Conservation (phyloP, 2,113 vertebrate genomes). For the Barnardius zonarius region DNA sequence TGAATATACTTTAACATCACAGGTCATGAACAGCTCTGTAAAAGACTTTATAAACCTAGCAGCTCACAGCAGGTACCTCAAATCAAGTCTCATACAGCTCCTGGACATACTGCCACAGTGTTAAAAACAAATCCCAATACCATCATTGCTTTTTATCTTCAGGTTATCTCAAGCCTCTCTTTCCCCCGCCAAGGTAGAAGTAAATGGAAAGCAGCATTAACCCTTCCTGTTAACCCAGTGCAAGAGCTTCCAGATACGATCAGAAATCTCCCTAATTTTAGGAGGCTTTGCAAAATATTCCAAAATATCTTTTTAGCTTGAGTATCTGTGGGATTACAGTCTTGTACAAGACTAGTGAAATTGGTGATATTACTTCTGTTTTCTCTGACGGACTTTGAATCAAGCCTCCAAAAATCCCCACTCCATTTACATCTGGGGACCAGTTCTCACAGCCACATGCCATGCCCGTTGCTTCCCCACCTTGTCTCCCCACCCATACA, state of each 20-base stretch:
- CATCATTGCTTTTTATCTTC: slow-evolving; percentile 19
- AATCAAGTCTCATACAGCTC: not conserved
- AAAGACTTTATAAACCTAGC: slow-evolving; percentile 1
- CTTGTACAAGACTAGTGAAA: not conserved
- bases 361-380: not conserved
- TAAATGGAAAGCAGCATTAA: slow-evolving; percentile 16
- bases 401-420: not conserved
- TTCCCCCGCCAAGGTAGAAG: not conserved
- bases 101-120: not conserved
- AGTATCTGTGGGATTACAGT: not conserved
- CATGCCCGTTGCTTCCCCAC: not conserved
- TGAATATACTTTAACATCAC: not conserved
- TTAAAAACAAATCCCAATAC: slow-evolving; percentile 34
- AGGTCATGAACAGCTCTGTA: not conserved
- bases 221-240: not conserved
- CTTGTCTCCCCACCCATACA: not conserved
- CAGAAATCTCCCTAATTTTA: slow-evolving; percentile 8
- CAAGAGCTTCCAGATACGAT: not conserved
- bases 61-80: not conserved
- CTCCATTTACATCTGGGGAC: not conserved
- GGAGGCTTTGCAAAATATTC: not conserved
- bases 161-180: not conserved
- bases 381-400: not conserved
- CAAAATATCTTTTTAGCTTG: not conserved
- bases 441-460: not conserved